A percentile compares a stretch with the other conserved stretches of the same genome.
phyloP scores from a whole-genome alignment of 2,797 vertebrate species.

The Semotilus atromaculatus region DNA sequence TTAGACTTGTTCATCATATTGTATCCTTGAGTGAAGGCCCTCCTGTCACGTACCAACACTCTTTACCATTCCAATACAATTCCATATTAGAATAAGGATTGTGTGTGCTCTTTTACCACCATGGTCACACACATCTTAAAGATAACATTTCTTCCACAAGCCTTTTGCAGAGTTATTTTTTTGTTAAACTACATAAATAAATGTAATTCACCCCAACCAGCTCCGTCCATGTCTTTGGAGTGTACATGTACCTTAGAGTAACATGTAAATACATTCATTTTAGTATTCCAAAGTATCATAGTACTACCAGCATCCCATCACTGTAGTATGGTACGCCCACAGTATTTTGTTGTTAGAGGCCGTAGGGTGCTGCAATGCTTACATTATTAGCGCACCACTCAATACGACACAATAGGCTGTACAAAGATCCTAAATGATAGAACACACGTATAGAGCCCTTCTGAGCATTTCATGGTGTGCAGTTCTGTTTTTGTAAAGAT shows the following conservation, averaged over 20 bases:
- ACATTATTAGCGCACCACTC: background rate
- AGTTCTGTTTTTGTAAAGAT: conserved; percentile 20
- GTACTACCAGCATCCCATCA: background rate
- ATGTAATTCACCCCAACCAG: background rate
- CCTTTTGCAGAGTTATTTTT: background rate
- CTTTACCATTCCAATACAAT: too few species aligned
- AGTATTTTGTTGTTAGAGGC: background rate
- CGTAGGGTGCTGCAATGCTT: background rate
- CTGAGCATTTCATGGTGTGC: background rate
- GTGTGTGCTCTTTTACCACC: too few species aligned
- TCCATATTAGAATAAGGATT: too few species aligned
- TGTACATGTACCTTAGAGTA: background rate
- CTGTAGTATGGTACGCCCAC: background rate
- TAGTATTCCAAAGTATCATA: background rate
- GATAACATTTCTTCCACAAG: too few species aligned
- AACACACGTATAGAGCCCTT: background rate
- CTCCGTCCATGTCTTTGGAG: background rate
- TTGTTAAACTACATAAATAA: background rate
- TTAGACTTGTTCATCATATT: too few species aligned
- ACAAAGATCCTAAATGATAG: conserved; percentile 25
- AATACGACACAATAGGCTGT: background rate
- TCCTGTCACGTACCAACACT: too few species aligned
- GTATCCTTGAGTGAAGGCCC: too few species aligned
- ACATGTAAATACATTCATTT: background rate
- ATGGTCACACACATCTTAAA: too few species aligned